Evolutionary conservation across 2,888 invertebrate genomes (phyloP).

Genomic region (Xanthia togata): DNA sequence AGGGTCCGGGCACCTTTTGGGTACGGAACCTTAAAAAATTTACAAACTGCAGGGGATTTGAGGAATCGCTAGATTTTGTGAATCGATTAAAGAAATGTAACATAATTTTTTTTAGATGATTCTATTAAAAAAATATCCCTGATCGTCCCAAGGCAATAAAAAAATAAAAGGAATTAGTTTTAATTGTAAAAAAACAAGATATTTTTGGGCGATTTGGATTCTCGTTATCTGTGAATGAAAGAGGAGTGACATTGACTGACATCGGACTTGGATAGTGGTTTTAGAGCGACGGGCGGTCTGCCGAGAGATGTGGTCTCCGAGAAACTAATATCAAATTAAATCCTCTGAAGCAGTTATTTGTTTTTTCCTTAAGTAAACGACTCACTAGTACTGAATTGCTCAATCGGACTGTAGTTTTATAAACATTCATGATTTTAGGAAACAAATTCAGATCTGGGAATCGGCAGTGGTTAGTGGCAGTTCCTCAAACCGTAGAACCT

Average conservation of each 20-base stretch:
- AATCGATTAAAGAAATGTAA: neutral
- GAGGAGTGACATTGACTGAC: slow-evolving; percentile 83
- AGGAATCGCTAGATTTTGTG: neutral
- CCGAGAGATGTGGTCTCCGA: slow-evolving; percentile 42
- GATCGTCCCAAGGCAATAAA: neutral
- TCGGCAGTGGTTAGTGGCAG: neutral
- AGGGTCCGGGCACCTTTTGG: too few relatives aligned
- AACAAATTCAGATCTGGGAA: neutral
- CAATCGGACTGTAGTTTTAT: slow-evolving; percentile 10
- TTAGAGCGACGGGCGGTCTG: slow-evolving; percentile 66
- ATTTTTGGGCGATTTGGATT: slow-evolving; percentile 67
- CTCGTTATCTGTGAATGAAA: slow-evolving; percentile 73
- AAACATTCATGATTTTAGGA: neutral
- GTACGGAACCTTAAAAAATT: neutral
- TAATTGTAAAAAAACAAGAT: slow-evolving; percentile 31
- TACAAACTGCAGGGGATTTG: slow-evolving; percentile 8
- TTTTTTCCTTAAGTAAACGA: slow-evolving; percentile 21
- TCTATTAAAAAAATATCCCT: neutral
- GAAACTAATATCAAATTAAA: slow-evolving; percentile 56
- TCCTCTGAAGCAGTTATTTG: slow-evolving; percentile 16
- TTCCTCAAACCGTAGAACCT: too few relatives aligned
- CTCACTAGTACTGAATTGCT: slow-evolving; percentile 9
- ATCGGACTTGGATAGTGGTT: slow-evolving; percentile 67
- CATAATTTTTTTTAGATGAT: neutral
- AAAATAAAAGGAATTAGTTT: slow-evolving; percentile 24